A percentile compares a stretch with the other conserved stretches of the same genome.
These are phyloP conservation scores for Lysandra bellargus DNA, from an alignment of 2,888 invertebrate genomes.

Conservation along the genomic window DNA sequence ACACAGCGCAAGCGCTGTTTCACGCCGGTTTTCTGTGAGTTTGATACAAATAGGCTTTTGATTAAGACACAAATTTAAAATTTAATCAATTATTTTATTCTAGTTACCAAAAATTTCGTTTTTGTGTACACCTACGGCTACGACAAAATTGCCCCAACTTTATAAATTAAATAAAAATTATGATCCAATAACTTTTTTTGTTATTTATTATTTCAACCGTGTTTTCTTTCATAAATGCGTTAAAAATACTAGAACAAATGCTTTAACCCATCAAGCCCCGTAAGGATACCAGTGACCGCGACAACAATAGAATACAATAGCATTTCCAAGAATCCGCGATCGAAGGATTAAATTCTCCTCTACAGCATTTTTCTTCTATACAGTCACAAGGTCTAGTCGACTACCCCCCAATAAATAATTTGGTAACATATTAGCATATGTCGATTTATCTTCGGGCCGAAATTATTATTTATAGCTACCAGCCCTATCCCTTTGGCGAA, in stretches of 20 bases:
- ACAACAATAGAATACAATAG: too few relatives aligned
- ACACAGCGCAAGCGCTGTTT: too few relatives aligned
- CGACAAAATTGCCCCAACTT: not conserved
- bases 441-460: slow-evolving; percentile 76
- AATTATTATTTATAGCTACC: slow-evolving; percentile 76
- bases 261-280: not conserved
- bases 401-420: slow-evolving; percentile 76
- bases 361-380: slow-evolving; percentile 23
- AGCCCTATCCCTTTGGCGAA: slow-evolving; percentile 40
- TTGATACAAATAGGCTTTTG: too few relatives aligned
- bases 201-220: too few relatives aligned
- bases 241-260: not conserved
- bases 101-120: not conserved
- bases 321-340: too few relatives aligned
- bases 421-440: slow-evolving; percentile 76
- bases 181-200: too few relatives aligned
- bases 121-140: not conserved
- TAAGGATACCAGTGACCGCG: too few relatives aligned
- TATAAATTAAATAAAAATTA: not conserved
- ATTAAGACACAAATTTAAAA: not conserved
- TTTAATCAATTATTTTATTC: not conserved
- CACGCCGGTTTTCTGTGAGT: too few relatives aligned
- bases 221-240: too few relatives aligned
- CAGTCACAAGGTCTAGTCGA: slow-evolving; percentile 43
- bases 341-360: not conserved